Evolutionary conservation across 2,888 invertebrate genomes (phyloP).

Genomic region (Acanthoscelides obtectus): DNA sequence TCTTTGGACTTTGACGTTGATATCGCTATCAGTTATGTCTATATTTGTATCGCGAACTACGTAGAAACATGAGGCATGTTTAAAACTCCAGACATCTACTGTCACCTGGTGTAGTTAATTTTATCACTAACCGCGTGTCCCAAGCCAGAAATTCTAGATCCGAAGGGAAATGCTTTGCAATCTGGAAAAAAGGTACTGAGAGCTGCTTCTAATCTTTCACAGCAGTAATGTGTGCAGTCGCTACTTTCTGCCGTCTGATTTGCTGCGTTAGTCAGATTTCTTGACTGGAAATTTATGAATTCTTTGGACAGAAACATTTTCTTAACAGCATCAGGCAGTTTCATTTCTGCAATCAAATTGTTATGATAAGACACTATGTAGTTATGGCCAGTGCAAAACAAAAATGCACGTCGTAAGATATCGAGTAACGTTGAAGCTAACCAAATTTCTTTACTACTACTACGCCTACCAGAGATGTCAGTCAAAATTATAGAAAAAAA

Average conservation of each 20-base stretch:
- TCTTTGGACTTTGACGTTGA: too few species aligned
- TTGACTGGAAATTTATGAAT: constrained; percentile 23
- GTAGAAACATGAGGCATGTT: too few species aligned
- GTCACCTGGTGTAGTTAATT: not conserved
- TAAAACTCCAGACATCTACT: too few species aligned
- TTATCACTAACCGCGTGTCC: constrained; percentile 39
- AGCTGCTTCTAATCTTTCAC: constrained; percentile 32
- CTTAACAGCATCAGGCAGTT: constrained; percentile 28
- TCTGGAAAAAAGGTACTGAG: constrained; percentile 31
- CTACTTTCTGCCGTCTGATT: constrained; percentile 28
- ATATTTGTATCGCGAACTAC: too few species aligned
- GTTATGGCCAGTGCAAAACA: not conserved
- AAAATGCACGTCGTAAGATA: not conserved
- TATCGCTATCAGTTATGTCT: too few species aligned
- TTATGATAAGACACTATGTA: not conserved
- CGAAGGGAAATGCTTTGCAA: constrained; percentile 54
- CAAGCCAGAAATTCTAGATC: constrained; percentile 55
- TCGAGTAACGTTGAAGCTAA: too few species aligned
- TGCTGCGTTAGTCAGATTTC: constrained; percentile 28
- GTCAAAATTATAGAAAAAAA: too few species aligned
- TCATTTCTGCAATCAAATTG: constrained; percentile 23
- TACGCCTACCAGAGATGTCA: too few species aligned
- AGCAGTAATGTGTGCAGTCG: constrained; percentile 31
- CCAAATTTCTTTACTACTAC: too few species aligned
- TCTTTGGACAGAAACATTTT: constrained; percentile 28